phyloP scores from a whole-genome alignment of 2,113 vertebrate genomes.

The Suricata suricatta region DNA sequence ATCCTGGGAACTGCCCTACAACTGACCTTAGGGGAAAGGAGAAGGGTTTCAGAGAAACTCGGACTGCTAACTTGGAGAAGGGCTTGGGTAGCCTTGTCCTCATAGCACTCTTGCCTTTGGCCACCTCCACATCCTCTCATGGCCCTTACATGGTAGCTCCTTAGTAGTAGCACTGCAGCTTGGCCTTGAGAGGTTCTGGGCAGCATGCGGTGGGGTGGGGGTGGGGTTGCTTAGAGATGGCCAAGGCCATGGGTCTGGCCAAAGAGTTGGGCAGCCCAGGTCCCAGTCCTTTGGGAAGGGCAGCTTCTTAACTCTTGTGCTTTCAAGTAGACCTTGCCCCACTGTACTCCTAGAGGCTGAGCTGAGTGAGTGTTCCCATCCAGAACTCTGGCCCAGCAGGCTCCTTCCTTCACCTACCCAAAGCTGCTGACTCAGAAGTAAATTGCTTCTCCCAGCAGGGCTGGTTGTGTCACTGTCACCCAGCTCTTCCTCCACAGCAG shows the following conservation, averaged over 20 bases:
- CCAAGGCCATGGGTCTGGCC: neutral
- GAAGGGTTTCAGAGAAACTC: neutral
- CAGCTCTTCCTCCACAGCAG: neutral
- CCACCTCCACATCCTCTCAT: neutral
- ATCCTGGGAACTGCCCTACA: neutral
- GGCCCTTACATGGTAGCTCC: neutral
- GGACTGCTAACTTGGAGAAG: neutral
- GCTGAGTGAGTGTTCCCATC: neutral
- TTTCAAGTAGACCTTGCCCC: neutral
- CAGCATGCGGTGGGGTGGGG: neutral
- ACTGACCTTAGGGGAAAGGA: neutral
- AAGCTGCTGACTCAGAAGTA: conserved; percentile 50
- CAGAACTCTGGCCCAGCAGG: neutral
- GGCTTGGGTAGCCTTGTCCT: neutral
- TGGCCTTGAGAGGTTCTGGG: neutral
- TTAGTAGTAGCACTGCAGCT: neutral
- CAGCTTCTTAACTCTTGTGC: neutral
- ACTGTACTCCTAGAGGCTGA: neutral
- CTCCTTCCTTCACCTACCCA: neutral
- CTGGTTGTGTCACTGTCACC: neutral
- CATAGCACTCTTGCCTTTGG: neutral
- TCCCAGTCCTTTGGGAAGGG: neutral
- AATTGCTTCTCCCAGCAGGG: neutral
- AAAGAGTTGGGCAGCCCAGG: neutral
- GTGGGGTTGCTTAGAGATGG: neutral